Evolutionary conservation across 2,797 vertebrate species (phyloP).

Genomic region (Coendou prehensilis): DNA sequence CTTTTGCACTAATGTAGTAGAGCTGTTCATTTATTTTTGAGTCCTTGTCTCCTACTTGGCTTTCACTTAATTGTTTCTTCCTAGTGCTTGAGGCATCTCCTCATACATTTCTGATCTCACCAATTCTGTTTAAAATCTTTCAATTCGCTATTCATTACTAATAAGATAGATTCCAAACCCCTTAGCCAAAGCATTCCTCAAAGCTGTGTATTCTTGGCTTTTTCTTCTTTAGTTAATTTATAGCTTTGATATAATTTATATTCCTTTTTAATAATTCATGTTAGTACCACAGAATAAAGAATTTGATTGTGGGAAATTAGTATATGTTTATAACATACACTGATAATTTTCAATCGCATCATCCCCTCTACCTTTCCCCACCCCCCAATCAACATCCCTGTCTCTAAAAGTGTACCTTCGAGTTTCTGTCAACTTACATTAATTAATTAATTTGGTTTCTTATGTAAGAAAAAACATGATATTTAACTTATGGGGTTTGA

Average conservation of each 20-base stretch:
- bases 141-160: neutral
- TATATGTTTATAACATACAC: too few relatives aligned
- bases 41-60: neutral
- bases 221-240: neutral
- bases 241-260: neutral
- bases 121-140: constrained; percentile 30
- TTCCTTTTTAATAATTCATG: neutral
- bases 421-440: neutral
- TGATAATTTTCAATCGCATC: neutral
- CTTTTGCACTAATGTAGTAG: neutral
- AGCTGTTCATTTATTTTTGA: neutral
- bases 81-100: neutral
- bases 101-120: neutral
- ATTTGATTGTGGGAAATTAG: neutral
- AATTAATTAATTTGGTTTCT: neutral
- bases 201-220: neutral
- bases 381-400: neutral
- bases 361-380: neutral
- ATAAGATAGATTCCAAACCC: neutral
- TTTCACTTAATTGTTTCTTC: neutral
- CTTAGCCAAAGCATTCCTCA: neutral
- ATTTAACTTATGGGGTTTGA: neutral
- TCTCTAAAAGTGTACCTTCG: neutral
- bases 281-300: neutral
- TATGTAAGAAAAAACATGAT: neutral